Evolutionary conservation across 2,888 invertebrate species (phyloP), one percentile per base, ranked within the genome.

Genomic region (Camptogramma bilineatum): DNA sequence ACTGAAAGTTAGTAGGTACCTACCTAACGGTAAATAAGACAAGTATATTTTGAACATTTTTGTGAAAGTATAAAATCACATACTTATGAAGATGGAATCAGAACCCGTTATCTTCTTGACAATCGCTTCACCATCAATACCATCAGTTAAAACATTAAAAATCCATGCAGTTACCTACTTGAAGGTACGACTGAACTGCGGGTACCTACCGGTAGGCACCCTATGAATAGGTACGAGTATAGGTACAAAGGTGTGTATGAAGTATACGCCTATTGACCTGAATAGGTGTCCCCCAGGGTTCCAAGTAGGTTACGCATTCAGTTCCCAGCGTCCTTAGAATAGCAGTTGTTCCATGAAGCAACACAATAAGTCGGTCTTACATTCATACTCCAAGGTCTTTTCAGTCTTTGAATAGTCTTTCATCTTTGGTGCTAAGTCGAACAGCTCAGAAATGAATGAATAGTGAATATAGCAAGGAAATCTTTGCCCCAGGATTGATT

Each of bases 251-350:
- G 34, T 39, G 13, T 13, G 34, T 39, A 39, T 39, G 5, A 28
- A 28, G 28, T 28, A 28, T 13, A 3, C 34, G 0, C 34, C 34
- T 39, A 39, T 39, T 39, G 2, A 31, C 7, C 10, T 13, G 13
- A 39, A 19, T 47, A 7, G 2, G 9, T 18, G 10, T 4, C 10
- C 17, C 46, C 17, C 18, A 17, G 50, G 9, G 18, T 52, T 39
- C 52, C 9, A 53, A 21, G 19, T 44, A 53, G 42, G 53, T 42
- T 39, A 52, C 52, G 18, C 17, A 52, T 52, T 17, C 18, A 34
- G 21, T 21, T 46, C 13, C 5, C 34, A 16, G n/a, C 31, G n/a
- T 58, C 58, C 52, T 58, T 28, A 58, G 44, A 58, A 57, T 21
- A 28, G 42, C 18, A n/a, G 44, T 46, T 28, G 31, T 52, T 44